Evolutionary conservation across 2,797 vertebrate genomes (phyloP).

Genomic region (Myotis vivesi): DNA sequence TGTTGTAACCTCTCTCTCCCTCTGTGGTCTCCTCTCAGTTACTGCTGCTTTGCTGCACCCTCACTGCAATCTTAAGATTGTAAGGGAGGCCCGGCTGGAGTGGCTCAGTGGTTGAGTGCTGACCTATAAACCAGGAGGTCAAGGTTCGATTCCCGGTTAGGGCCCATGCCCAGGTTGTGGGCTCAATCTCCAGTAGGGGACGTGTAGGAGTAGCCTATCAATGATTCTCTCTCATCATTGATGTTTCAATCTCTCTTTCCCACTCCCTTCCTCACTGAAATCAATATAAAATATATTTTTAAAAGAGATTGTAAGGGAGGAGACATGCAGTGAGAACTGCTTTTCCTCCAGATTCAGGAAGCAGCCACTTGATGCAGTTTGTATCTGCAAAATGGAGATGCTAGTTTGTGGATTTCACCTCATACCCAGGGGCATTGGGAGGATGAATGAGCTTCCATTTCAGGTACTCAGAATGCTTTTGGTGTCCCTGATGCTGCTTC

Average conservation of each 20-base stretch:
- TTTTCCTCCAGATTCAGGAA: background rate
- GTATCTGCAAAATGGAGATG: slow-evolving; percentile 12
- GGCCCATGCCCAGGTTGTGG: too few relatives aligned
- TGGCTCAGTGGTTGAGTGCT: too few relatives aligned
- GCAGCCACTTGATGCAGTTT: background rate
- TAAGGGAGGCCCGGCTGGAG: too few relatives aligned
- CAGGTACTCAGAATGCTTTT: background rate
- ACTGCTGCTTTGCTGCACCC: background rate
- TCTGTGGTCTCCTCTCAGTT: background rate
- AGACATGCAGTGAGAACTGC: background rate
- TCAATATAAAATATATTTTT: too few relatives aligned
- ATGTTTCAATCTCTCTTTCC: too few relatives aligned
- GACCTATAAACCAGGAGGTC: too few relatives aligned
- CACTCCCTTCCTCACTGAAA: too few relatives aligned
- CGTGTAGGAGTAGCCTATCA: too few relatives aligned
- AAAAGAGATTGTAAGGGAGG: background rate
- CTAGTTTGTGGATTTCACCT: background rate
- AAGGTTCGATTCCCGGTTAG: too few relatives aligned
- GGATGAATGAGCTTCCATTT: slow-evolving; percentile 12
- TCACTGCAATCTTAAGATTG: background rate
- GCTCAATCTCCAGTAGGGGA: too few relatives aligned
- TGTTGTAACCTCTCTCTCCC: background rate
- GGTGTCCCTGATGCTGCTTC: background rate
- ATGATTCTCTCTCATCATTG: too few relatives aligned
- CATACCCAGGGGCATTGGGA: background rate